Conservation (phyloP, 2,888 invertebrate genomes). For the Saturnia japonica region DNA sequence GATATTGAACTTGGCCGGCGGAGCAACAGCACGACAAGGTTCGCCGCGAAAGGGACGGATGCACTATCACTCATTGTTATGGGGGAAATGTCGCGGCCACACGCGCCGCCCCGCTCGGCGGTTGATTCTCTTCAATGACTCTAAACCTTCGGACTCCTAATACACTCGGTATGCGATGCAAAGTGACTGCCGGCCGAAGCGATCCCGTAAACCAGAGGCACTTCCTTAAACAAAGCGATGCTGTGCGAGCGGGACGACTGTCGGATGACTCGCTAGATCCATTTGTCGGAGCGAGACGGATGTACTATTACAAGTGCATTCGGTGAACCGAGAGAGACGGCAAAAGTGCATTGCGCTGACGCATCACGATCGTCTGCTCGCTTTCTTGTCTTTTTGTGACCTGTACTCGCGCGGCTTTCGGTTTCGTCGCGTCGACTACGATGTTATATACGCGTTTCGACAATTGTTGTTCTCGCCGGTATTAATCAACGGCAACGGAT, state of each 20-base stretch:
- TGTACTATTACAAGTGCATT: conserved; percentile 58
- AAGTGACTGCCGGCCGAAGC: conserved; percentile 55
- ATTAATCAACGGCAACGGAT: conserved; percentile 62
- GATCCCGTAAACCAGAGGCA: conserved; percentile 63
- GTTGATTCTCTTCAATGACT: conserved; percentile 59
- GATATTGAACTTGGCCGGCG: conserved; percentile 79
- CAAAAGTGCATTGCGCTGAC: conserved; percentile 75
- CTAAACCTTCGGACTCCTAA: conserved; percentile 60
- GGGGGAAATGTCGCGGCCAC: conserved; percentile 75
- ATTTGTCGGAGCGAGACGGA: conserved; percentile 33
- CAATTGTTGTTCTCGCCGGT: conserved; percentile 63
- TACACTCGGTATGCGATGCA: conserved; percentile 67
- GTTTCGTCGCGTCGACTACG: conserved; percentile 60
- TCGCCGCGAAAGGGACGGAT: conserved; percentile 74
- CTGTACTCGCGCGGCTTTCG: conserved; percentile 61
- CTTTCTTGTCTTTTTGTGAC: conserved; percentile 63
- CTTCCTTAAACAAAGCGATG: conserved; percentile 68
- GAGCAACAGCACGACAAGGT: conserved; percentile 72
- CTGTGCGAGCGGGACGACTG: conserved; percentile 37
- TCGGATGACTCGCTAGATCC: conserved; percentile 20
- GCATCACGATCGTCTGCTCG: conserved; percentile 70
- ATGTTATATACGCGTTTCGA: conserved; percentile 39
- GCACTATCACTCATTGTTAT: conserved; percentile 79
- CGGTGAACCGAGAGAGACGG: conserved; percentile 48
- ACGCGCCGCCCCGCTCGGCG: conserved; percentile 56